A percentile compares a stretch with the other conserved stretches of the same genome.
Conservation (phyloP, 2,113 vertebrate genomes). For the Mungos mungo region DNA sequence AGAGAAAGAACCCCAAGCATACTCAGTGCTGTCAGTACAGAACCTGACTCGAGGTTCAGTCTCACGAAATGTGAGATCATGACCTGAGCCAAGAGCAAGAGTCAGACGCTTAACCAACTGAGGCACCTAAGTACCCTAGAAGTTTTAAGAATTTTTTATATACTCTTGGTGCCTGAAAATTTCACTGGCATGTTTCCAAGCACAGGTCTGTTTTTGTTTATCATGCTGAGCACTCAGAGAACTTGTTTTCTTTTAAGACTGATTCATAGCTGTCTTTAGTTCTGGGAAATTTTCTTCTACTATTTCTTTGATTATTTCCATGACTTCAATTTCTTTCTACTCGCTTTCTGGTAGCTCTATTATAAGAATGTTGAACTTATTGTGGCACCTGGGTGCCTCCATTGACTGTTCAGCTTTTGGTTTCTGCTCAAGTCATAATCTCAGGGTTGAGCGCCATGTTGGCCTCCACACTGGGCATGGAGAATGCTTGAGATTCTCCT, state of each 20-base stretch:
- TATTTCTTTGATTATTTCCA: conserved; percentile 27
- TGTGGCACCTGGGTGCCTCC: not conserved
- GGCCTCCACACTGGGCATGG: too few relatives aligned
- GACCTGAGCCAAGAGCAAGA: too few relatives aligned
- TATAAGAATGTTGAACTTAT: not conserved
- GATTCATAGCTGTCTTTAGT: not conserved
- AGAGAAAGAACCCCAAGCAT: too few relatives aligned
- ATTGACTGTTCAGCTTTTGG: too few relatives aligned
- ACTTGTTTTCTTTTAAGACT: not conserved
- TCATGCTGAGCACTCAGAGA: not conserved
- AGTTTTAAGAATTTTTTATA: not conserved
- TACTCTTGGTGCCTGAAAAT: not conserved
- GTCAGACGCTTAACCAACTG: too few relatives aligned
- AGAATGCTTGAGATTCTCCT: too few relatives aligned
- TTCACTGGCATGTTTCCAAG: not conserved
- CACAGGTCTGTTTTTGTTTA: not conserved
- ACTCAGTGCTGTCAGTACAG: too few relatives aligned
- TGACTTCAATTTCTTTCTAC: too few relatives aligned
- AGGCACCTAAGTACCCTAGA: not conserved
- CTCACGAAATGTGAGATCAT: too few relatives aligned
- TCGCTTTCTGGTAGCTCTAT: not conserved
- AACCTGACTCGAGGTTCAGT: too few relatives aligned
- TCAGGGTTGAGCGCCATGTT: too few relatives aligned
- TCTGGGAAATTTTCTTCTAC: not conserved
- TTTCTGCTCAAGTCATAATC: too few relatives aligned